phyloP scores from a whole-genome alignment of 1,140 invertebrate species.

The Aphaenogaster rudis region DNA sequence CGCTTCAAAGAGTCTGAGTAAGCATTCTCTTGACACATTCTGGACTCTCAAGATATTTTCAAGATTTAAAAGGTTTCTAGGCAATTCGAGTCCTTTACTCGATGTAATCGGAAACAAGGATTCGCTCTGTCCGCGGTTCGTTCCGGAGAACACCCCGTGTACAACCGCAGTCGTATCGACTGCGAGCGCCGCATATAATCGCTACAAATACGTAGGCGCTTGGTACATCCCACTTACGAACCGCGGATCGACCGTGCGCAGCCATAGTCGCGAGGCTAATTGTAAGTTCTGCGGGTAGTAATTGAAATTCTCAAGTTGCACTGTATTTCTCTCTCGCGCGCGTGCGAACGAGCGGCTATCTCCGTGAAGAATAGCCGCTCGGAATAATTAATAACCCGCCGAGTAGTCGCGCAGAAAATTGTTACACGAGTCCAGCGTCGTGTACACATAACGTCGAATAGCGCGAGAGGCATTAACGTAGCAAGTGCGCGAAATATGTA shows the following conservation, averaged over 20 bases:
- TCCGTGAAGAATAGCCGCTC: slow-evolving; percentile 10
- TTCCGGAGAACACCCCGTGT: neutral
- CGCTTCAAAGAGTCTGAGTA: neutral
- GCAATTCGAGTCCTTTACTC: neutral
- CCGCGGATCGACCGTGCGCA: slow-evolving; percentile 49
- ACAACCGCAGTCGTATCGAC: slow-evolving; percentile 14
- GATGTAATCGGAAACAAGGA: neutral
- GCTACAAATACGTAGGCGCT: slow-evolving; percentile 46
- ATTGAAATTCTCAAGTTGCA: slow-evolving; percentile 62
- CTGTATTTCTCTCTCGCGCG: neutral
- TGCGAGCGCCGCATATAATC: slow-evolving; percentile 56
- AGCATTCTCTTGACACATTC: neutral
- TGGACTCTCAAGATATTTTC: neutral
- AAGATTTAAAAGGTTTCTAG: neutral
- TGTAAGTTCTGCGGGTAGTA: slow-evolving; percentile 56
- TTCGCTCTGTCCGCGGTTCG: neutral
- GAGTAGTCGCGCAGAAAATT: slow-evolving; percentile 28
- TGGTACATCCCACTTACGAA: slow-evolving; percentile 46
- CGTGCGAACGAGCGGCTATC: neutral
- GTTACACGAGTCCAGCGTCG: neutral
- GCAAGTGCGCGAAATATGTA: slow-evolving; percentile 8
- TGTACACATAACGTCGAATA: neutral
- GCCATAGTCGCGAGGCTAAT: slow-evolving; percentile 57
- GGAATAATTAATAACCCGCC: slow-evolving; percentile 41
- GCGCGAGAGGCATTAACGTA: neutral